These are phyloP conservation scores for Heptranchias perlo DNA, from an alignment of 2,113 vertebrate species.

Conservation along the genomic window DNA sequence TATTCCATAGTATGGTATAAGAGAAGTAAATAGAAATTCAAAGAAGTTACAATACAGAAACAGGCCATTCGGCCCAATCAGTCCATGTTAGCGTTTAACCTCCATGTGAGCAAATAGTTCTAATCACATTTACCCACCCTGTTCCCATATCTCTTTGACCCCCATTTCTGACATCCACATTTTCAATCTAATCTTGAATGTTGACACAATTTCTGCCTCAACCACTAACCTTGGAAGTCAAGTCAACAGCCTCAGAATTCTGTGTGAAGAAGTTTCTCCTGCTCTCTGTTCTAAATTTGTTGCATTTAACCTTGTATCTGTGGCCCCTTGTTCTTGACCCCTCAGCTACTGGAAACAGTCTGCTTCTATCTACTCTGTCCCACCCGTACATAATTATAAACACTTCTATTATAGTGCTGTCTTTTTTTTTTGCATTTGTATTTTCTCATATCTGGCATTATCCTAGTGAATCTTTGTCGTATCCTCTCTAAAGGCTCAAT, in stretches of 20 bases:
- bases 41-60: not conserved
- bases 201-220: not conserved
- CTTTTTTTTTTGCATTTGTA: not conserved
- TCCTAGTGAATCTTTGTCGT: not conserved
- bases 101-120: not conserved
- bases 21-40: not conserved
- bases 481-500: not conserved
- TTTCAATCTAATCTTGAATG: not conserved
- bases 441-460: not conserved
- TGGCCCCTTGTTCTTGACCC: not conserved
- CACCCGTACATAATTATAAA: too few species aligned
- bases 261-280: not conserved
- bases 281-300: not conserved
- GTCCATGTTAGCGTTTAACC: not conserved
- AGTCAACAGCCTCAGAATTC: not conserved
- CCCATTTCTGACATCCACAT: not conserved
- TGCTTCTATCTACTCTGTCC: too few species aligned
- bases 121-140: not conserved
- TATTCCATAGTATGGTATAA: not conserved
- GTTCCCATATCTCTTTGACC: not conserved
- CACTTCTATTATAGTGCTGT: too few species aligned
- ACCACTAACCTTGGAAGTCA: not conserved
- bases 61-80: not conserved
- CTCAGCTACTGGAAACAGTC: not conserved
- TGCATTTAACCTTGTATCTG: not conserved